Evolutionary conservation across 1,140 invertebrate genomes (phyloP).

Genomic region (Octopus bimaculoides): DNA sequence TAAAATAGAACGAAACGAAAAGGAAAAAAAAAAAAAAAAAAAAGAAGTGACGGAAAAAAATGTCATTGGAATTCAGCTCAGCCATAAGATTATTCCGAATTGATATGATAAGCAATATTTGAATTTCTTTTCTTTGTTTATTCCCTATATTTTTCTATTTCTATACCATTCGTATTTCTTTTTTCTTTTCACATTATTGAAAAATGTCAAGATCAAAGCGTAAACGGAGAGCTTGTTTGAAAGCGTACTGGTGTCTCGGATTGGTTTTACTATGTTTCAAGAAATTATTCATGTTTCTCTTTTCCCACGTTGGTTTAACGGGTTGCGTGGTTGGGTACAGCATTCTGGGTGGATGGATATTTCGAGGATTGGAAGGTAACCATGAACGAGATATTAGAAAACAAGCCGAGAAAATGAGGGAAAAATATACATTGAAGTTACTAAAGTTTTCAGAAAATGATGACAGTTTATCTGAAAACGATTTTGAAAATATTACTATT

Average conservation of each 20-base stretch:
- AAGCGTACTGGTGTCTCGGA: not conserved
- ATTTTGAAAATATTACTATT: not conserved
- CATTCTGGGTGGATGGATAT: conserved; percentile 25
- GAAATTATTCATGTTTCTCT: conserved; percentile 25
- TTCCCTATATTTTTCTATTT: no score
- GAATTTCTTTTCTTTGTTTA: no score
- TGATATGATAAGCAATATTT: no score
- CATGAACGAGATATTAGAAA: conserved; percentile 15
- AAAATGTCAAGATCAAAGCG: no score
- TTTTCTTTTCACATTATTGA: no score
- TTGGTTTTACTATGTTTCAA: conserved; percentile 17
- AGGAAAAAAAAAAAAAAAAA: no score
- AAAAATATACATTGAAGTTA: not conserved
- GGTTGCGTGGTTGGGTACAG: conserved; percentile 24
- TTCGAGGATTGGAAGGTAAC: conserved; percentile 20
- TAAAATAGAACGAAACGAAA: no score
- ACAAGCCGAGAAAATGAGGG: conserved; percentile 9
- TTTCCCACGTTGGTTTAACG: conserved; percentile 35
- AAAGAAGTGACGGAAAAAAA: no score
- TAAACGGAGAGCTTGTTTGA: not conserved
- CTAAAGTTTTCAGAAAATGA: not conserved
- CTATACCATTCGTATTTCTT: no score
- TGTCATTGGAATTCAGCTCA: no score
- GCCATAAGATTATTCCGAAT: no score
- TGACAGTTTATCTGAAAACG: not conserved